Conservation (phyloP, 2,113 vertebrate species). For the Theristicus caerulescens region DNA sequence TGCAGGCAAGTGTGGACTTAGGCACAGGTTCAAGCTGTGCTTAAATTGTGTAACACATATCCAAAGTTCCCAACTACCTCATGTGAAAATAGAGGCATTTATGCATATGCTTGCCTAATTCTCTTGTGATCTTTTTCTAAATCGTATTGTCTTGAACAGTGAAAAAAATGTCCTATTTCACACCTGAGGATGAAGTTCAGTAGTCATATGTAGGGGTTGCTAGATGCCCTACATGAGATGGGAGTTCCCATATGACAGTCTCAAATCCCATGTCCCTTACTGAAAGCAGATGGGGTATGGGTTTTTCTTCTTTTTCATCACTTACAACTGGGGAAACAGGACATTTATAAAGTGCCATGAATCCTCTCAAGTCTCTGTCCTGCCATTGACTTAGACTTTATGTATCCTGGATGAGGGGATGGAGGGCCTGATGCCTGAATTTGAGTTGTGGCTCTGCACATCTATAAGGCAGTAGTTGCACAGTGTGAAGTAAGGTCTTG, state of each 20-base stretch:
- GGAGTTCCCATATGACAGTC: neutral
- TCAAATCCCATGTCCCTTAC: neutral
- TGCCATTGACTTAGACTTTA: neutral
- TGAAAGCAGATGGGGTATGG: neutral
- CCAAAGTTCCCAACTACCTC: neutral
- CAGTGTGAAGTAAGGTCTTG: neutral
- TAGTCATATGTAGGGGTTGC: fast-evolving
- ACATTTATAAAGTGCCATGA: neutral
- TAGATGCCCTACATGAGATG: neutral
- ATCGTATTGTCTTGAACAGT: neutral
- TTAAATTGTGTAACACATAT: neutral
- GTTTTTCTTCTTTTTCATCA: neutral
- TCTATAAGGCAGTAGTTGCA: neutral
- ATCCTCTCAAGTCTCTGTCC: neutral
- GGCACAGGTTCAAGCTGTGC: neutral
- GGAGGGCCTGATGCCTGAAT: neutral
- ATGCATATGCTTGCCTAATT: fast-evolving
- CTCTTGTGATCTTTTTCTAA: neutral
- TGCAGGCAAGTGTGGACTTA: neutral
- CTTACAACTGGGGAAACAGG: neutral
- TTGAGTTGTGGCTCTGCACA: neutral
- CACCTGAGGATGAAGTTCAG: neutral
- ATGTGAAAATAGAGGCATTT: neutral
- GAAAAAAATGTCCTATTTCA: neutral
- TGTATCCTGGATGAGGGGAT: neutral